Conservation (phyloP, 2,797 vertebrate genomes). For the Monodelphis domestica region DNA sequence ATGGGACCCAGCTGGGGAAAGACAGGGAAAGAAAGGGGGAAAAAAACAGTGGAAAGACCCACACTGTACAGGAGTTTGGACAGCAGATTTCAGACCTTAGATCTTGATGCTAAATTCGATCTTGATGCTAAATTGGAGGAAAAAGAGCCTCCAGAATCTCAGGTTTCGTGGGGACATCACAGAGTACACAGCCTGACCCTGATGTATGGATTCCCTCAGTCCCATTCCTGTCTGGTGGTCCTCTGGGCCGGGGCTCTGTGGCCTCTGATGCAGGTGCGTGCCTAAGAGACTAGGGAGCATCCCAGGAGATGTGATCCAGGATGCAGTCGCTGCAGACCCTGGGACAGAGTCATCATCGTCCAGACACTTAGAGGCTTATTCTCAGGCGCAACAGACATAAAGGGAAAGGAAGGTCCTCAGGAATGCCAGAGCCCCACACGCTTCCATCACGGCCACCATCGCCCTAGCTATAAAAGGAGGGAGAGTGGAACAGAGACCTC, state of each 20-base stretch:
- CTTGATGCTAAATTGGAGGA: not conserved
- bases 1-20: not conserved
- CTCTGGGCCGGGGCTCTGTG: not conserved
- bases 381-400: too few species aligned
- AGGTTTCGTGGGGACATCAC: not conserved
- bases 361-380: not conserved
- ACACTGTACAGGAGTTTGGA: too few species aligned
- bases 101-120: not conserved
- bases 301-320: not conserved
- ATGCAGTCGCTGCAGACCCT: not conserved
- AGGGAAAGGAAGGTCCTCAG: too few species aligned
- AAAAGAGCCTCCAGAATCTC: not conserved
- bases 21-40: constrained; percentile 11
- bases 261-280: not conserved
- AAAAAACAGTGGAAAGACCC: too few species aligned
- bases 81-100: not conserved
- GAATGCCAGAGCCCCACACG: not conserved
- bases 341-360: not conserved
- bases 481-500: not conserved
- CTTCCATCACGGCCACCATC: not conserved
- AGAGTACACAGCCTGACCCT: not conserved
- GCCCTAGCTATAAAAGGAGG: not conserved
- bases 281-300: too few species aligned
- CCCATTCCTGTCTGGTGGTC: not conserved
- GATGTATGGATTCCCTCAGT: not conserved